Evolutionary conservation across 2,888 invertebrate species (phyloP).

Genomic region (Orthonevra nobilis): DNA sequence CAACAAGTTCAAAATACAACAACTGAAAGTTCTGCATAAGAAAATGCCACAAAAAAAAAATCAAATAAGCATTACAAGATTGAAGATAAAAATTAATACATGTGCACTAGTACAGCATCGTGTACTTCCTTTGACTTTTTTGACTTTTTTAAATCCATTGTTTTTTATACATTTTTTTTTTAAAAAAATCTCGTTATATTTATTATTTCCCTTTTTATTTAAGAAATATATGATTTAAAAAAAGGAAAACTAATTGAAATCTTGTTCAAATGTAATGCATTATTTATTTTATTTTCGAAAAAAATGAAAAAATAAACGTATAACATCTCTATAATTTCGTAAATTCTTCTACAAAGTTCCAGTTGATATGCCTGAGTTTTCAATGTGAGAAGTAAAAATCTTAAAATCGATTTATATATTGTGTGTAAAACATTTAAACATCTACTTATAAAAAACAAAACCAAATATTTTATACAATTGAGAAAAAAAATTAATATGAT

Average conservation of each 20-base stretch:
- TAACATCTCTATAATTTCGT: constrained; percentile 32
- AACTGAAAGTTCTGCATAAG: constrained; percentile 80
- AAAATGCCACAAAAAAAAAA: constrained; percentile 43
- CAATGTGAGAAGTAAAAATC: constrained; percentile 48
- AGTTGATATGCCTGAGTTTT: constrained; percentile 44
- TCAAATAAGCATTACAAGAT: constrained; percentile 62
- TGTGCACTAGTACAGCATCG: constrained; percentile 54
- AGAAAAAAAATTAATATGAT: constrained; percentile 11
- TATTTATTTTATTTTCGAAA: constrained; percentile 61
- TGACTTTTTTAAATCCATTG: constrained; percentile 39
- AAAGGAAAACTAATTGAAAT: constrained; percentile 14
- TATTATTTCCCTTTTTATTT: constrained; percentile 53
- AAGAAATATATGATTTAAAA: constrained; percentile 53
- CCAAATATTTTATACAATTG: constrained; percentile 46
- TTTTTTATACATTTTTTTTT: constrained; percentile 50
- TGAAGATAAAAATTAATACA: constrained; percentile 52
- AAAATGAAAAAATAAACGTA: constrained; percentile 20
- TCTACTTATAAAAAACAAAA: constrained; percentile 43
- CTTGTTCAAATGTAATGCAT: constrained; percentile 61
- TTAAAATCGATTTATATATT: constrained; percentile 49
- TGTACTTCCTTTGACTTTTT: constrained; percentile 21
- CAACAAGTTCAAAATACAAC: constrained; percentile 80
- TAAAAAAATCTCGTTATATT: constrained; percentile 65
- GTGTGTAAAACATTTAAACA: constrained; percentile 51
- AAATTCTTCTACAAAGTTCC: constrained; percentile 40